Base-by-base conservation (phyloP, 2,888 invertebrate genomes). In the Phymatocera aterrima region DNA sequence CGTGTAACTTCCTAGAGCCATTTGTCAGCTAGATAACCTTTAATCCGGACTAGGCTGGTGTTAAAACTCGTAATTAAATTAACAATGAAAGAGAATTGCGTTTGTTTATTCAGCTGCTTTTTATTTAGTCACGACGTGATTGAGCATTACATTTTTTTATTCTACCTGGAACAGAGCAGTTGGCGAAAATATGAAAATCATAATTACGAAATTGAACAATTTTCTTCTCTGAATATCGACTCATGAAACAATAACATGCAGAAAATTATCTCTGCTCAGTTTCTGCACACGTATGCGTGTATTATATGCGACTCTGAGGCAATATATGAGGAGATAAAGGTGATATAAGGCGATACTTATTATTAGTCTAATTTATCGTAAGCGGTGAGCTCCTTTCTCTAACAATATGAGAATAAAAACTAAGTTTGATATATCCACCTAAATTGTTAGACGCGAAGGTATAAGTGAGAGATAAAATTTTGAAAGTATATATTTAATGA, bases 1-100 rank as follows among this genome's bases (percentile, higher is more conserved):
- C 57, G 54, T 40, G 57, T 75, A 75, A 77, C 78, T 74, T 79
- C 77, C 80, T 54, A 64, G 80, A 65, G 79, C 75, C 80, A 80
- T 82, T 81, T 79, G 78, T 82, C 80, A 81, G 77, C 77, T 54
- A 81, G 82, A 81, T 81, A 82, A 82, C 81, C 82, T 82, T 82
- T 82, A 82, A 79, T 57, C 70, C 68, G 60, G 40, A 54, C 72
- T 61, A 37, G 21, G 60, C 40, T 72, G 40, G 57, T 40, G 72
- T 34, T 75, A 4, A 75, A 75, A 54, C 60, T 75, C n/a, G 28
- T 34, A 75, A 75, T 75, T 75, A 75, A 75, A 40, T 43, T 21
- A 75, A 75, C 75, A 57, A 57, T n/a, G 57, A 24, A 43, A 31
- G 15, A 57, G 28, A 75, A 57, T 75, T 60, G 10, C 34, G 51